Conservation (phyloP, 1,140 invertebrate species). For the Drosophila ambigua region DNA sequence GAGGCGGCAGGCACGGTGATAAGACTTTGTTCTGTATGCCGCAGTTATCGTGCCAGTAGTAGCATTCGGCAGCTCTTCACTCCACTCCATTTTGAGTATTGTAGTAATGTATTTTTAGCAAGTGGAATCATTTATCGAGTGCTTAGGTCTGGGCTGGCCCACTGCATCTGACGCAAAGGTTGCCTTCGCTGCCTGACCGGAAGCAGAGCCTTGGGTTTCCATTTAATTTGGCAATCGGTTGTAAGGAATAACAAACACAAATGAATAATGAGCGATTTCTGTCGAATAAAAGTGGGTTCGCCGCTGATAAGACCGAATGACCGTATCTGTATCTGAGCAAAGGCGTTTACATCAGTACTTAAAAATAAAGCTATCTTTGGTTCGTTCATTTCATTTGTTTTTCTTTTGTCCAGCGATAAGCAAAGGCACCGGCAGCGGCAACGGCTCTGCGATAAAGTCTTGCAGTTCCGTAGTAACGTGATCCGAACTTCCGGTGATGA, state of each 20-base stretch:
- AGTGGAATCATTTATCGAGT: background rate
- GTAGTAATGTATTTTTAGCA: conserved; percentile 6
- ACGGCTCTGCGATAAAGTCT: conserved; percentile 47
- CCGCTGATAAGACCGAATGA: conserved; percentile 31
- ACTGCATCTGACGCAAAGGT: conserved; percentile 1
- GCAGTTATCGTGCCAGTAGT: conserved; percentile 1
- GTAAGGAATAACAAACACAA: conserved; percentile 27
- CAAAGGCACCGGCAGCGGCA: conserved; percentile 1
- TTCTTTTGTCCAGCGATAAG: conserved; percentile 27
- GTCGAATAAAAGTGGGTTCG: conserved; percentile 35
- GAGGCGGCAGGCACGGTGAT: background rate
- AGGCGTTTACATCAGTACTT: conserved; percentile 67
- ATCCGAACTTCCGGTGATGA: conserved; percentile 67
- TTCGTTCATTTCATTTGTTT: conserved; percentile 30
- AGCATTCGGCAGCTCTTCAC: conserved; percentile 7
- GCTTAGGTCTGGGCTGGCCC: background rate
- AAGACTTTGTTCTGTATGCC: background rate
- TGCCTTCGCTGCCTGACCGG: background rate
- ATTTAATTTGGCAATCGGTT: conserved; percentile 17
- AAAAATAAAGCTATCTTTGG: conserved; percentile 59
- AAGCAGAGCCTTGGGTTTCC: conserved; percentile 20
- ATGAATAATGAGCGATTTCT: conserved; percentile 65
- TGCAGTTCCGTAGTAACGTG: conserved; percentile 49
- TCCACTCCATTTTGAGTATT: background rate
- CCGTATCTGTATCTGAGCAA: conserved; percentile 10